Conservation (phyloP, 2,113 vertebrate species). For the Stegostoma tigrinum region DNA sequence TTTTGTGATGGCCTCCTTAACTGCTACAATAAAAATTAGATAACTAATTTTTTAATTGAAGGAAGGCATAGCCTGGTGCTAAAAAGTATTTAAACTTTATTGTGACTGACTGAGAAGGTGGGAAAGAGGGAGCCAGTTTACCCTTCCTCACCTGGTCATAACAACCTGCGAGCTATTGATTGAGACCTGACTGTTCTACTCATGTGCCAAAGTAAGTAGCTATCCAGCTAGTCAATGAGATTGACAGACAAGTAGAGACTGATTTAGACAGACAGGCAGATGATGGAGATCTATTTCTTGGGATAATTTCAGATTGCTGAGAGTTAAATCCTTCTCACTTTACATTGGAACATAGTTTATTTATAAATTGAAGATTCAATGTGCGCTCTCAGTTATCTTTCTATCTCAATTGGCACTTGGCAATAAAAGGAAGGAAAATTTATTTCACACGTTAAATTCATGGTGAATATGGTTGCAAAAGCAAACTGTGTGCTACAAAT, state of each 20-base stretch:
- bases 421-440: slow-evolving; percentile 30
- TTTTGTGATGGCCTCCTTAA: too few relatives aligned
- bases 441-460: slow-evolving; percentile 22
- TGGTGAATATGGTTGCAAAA: slow-evolving; percentile 15
- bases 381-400: background rate
- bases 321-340: slow-evolving; percentile 11
- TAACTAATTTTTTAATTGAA: too few relatives aligned
- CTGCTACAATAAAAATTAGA: too few relatives aligned
- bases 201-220: background rate
- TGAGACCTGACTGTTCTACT: too few relatives aligned
- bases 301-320: background rate
- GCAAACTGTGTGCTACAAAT: background rate
- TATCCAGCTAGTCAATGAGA: background rate
- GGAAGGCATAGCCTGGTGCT: too few relatives aligned
- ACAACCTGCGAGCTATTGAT: background rate
- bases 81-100: too few relatives aligned
- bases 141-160: too few relatives aligned
- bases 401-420: slow-evolving; percentile 5
- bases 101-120: too few relatives aligned
- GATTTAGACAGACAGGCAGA: background rate
- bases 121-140: too few relatives aligned
- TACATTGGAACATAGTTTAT: slow-evolving; percentile 13
- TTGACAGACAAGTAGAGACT: background rate
- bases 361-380: slow-evolving; percentile 27
- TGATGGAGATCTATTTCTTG: slow-evolving; percentile 6